These are phyloP conservation scores for Erebia epiphron DNA, from an alignment of 2,888 invertebrate species.

Conservation along the genomic window DNA sequence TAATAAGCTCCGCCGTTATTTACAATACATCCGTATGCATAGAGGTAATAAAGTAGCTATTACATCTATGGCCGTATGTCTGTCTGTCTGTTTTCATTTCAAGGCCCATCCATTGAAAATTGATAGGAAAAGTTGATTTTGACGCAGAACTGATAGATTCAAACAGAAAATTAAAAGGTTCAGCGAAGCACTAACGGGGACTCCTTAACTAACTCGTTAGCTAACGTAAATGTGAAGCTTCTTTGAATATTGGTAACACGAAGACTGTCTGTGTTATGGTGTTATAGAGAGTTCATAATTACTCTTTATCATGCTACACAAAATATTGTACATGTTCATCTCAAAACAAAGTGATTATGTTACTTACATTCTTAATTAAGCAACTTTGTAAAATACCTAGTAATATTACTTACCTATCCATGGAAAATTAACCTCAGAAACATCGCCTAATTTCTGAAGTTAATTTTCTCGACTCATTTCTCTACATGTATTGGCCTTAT, in stretches of 20 bases:
- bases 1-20: too few relatives aligned
- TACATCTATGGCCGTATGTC: too few relatives aligned
- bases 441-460: background rate
- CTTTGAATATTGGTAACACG: background rate
- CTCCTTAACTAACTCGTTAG: conserved; percentile 8
- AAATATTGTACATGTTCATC: background rate
- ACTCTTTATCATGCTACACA: too few relatives aligned
- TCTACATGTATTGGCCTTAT: too few relatives aligned
- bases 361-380: conserved; percentile 1
- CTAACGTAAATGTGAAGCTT: conserved; percentile 2
- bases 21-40: too few relatives aligned
- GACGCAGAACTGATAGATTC: too few relatives aligned
- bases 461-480: too few relatives aligned
- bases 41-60: too few relatives aligned
- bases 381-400: background rate
- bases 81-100: too few relatives aligned
- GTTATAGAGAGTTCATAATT: background rate
- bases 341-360: background rate
- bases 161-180: too few relatives aligned
- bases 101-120: too few relatives aligned
- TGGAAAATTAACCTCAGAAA: background rate
- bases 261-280: background rate
- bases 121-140: too few relatives aligned
- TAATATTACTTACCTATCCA: background rate
- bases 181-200: background rate